These are phyloP conservation scores for Colinus virginianus DNA, from an alignment of 2,113 vertebrate genomes.

Conservation along the genomic window DNA sequence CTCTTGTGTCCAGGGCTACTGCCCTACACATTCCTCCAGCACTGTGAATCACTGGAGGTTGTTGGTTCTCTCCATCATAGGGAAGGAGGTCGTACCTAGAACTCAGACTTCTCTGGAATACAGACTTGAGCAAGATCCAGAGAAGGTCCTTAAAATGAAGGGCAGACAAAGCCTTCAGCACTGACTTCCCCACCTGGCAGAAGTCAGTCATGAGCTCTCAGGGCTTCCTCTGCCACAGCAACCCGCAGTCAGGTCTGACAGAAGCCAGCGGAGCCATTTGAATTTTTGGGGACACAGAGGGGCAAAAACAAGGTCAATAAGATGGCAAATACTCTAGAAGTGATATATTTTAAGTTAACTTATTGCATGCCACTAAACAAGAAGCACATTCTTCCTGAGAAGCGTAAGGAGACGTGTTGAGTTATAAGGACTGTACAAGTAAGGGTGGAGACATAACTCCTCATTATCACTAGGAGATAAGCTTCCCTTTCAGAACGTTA, in stretches of 20 bases:
- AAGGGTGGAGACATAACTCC: slow-evolving; percentile 36
- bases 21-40: neutral
- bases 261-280: neutral
- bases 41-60: neutral
- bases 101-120: neutral
- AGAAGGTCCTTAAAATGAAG: neutral
- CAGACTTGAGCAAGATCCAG: neutral
- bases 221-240: neutral
- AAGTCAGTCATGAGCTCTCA: neutral
- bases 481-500: neutral
- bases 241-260: neutral
- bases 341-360: neutral
- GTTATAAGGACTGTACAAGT: neutral
- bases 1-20: neutral
- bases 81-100: neutral
- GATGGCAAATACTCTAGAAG: neutral
- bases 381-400: neutral
- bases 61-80: neutral
- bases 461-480: neutral
- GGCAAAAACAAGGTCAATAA: neutral
- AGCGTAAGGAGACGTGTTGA: neutral
- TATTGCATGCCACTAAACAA: neutral
- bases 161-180: neutral
- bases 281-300: neutral
- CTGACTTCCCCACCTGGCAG: neutral